These are phyloP conservation scores for Dynastes tityus DNA, from an alignment of 2,888 invertebrate species.

Conservation along the genomic window DNA sequence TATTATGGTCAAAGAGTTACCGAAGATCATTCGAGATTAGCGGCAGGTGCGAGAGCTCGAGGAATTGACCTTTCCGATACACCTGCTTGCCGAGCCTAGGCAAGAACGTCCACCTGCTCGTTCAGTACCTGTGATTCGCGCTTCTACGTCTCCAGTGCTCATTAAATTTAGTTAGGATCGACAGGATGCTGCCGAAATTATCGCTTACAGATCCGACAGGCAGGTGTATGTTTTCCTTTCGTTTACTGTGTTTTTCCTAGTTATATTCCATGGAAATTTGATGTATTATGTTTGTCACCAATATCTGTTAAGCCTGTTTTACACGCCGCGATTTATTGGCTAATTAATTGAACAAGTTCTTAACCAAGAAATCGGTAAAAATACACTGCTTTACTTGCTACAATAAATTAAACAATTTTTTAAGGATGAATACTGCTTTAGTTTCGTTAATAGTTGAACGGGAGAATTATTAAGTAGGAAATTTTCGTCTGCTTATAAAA, in stretches of 20 bases:
- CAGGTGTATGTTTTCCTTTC: constrained; percentile 24
- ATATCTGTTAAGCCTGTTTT: too few species aligned
- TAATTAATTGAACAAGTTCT: too few species aligned
- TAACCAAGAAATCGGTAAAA: too few species aligned
- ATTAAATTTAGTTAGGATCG: constrained; percentile 34
- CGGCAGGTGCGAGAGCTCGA: constrained; percentile 53
- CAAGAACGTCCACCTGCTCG: constrained; percentile 13
- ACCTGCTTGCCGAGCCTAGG: constrained; percentile 53
- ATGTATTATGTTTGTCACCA: too few species aligned
- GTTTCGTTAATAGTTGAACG: too few species aligned
- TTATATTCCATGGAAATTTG: neutral
- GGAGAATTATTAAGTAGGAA: too few species aligned
- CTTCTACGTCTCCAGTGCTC: constrained; percentile 31
- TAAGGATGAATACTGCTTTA: too few species aligned
- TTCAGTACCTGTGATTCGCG: constrained; percentile 28
- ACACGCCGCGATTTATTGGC: too few species aligned
- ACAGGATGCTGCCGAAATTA: constrained; percentile 42
- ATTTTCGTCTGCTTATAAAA: too few species aligned
- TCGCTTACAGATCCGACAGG: constrained; percentile 2
- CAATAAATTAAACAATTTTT: too few species aligned
- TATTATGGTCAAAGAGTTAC: constrained; percentile 41
- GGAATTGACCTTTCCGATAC: constrained; percentile 55
- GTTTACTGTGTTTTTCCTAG: constrained; percentile 10
- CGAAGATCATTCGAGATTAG: constrained; percentile 49
- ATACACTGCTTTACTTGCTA: too few species aligned